Base-by-base conservation (phyloP, 2,113 vertebrate species). In the Pithys albifrons region DNA sequence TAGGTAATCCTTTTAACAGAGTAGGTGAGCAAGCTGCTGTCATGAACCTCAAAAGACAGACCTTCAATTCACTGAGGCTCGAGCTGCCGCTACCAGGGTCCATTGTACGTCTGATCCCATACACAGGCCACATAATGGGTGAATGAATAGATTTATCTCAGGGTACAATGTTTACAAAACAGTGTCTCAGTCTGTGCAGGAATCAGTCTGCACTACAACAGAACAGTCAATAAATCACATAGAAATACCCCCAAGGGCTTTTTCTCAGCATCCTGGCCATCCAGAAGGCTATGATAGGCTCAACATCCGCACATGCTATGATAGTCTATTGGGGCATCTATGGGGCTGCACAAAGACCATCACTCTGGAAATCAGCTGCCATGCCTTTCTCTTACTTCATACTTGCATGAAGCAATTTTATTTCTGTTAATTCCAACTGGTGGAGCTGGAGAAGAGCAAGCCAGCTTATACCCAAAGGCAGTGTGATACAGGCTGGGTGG, bases 1-100 rank as follows among this genome's bases (percentile, higher is more conserved):
- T 91, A 91, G 82, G 78, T 72, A 96, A 97, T 95, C 95, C 95
- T 94, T 92, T 92, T 77, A 96, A 88, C 22, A 76, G 48, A 95
- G 84, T 82, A 43, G 76, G 87, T 73, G 4, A 93, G 93, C 61
- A 92, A 96, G 85, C 91, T 91, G 96, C 95, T 87, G 54, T 61
- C 51, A 37, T 58, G 62, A 82, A 91, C 82, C 87, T 89, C 73
- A 24, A 58, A 94, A 92, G 74, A 91, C 10, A 76, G 93, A 95
- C 59, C 14, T 27, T 73, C 87, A 87, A 76, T 57, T 85, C 10
- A 12, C 69, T 85, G 87, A 91, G 78, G 71, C 74, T 96, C 0
- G 1, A 95, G 77, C 64, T 18, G 4, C 27, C 54, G 48, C 80
- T 58, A 58, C 73, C 84, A 72, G 67, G 29, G 62, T 64, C 95